Evolutionary conservation across 2,888 invertebrate species (phyloP).

Genomic region (Pterobdella sp.): DNA sequence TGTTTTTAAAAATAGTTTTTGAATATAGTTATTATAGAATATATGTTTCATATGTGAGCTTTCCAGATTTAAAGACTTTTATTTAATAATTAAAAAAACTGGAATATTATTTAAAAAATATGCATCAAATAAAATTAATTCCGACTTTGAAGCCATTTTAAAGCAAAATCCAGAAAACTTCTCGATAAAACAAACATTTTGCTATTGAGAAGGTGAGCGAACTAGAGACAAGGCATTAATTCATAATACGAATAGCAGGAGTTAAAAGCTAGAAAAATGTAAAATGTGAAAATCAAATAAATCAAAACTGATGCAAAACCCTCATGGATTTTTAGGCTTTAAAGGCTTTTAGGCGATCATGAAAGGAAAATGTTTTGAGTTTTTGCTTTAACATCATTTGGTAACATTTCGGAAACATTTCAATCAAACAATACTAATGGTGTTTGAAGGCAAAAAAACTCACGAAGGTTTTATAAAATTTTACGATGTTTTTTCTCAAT

Average conservation of each 20-base stretch:
- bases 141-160: no score
- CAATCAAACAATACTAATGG: background rate
- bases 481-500: no score
- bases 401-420: background rate
- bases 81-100: background rate
- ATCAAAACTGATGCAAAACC: constrained; percentile 5
- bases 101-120: background rate
- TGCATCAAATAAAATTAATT: no score
- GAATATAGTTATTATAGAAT: background rate
- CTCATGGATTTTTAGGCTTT: background rate
- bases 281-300: background rate
- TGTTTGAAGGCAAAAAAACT: background rate
- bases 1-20: background rate
- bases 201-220: no score
- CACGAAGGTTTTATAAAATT: no score
- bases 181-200: no score
- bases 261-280: background rate
- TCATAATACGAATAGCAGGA: background rate
- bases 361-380: no score
- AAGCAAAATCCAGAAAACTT: no score
- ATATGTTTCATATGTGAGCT: background rate
- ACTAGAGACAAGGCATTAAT: constrained; percentile 8
- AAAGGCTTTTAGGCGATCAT: background rate
- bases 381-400: no score
- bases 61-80: background rate